phyloP scores from a whole-genome alignment of 2,888 invertebrate species.

The Auanema sp. region DNA sequence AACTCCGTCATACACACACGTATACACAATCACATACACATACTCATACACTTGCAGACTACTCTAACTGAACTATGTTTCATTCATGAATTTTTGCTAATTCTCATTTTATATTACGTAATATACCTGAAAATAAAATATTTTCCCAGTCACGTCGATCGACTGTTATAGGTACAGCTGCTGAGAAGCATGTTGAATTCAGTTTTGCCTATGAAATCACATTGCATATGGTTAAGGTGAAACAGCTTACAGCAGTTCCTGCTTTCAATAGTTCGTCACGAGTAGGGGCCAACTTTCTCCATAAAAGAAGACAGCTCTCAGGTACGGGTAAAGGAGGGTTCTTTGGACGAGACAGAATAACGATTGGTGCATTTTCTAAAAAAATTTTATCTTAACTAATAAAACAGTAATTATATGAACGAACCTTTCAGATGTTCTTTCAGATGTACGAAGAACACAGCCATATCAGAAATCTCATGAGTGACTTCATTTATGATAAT shows the following conservation, averaged over 20 bases:
- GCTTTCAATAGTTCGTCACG: conserved; percentile 45
- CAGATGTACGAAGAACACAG: conserved; percentile 36
- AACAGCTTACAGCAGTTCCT: conserved; percentile 30
- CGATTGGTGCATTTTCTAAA: conserved; percentile 38
- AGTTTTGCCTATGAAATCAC: conserved; percentile 34
- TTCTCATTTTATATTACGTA: neutral
- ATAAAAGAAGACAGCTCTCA: conserved; percentile 43
- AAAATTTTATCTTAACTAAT: neutral
- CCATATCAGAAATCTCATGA: conserved; percentile 40
- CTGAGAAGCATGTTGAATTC: conserved; percentile 44
- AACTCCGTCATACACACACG: neutral
- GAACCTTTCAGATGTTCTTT: conserved; percentile 33
- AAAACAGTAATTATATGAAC: neutral
- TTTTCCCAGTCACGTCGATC: conserved; percentile 46
- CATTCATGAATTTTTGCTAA: too few species aligned
- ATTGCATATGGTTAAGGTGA: neutral
- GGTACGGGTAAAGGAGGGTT: conserved; percentile 48
- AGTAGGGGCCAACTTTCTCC: conserved; percentile 40
- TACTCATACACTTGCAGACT: too few species aligned
- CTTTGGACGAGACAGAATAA: conserved; percentile 46
- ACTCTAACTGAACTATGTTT: too few species aligned
- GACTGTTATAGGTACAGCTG: conserved; percentile 45
- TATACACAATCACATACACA: neutral
- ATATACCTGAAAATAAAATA: conserved; percentile 40
- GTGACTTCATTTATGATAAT: conserved; percentile 48